Evolutionary conservation across 2,888 invertebrate species (phyloP).

Genomic region (Agelastica alni): DNA sequence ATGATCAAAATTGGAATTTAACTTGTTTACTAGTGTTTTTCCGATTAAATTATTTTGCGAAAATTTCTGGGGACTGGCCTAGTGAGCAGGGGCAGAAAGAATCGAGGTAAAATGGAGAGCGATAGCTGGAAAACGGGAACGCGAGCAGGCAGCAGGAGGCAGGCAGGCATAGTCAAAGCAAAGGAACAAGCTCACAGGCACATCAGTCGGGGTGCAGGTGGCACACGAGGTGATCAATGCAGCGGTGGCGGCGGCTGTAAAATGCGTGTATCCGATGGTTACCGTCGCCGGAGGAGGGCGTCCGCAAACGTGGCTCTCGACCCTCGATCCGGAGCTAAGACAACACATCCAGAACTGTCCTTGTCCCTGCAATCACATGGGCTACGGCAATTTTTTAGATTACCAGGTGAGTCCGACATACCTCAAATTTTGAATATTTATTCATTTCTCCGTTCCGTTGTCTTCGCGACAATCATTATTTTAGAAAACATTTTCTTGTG

Average conservation of each 20-base stretch:
- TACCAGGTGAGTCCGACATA: conserved; percentile 75
- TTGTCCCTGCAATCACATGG: conserved; percentile 92
- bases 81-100: not conserved
- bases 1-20: no score
- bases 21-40: no score
- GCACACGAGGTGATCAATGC: conserved; percentile 35
- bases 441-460: no score
- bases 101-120: conserved; percentile 3
- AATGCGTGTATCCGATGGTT: conserved; percentile 24
- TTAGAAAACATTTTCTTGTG: no score
- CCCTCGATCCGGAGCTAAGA: conserved; percentile 79
- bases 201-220: conserved; percentile 35
- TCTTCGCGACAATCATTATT: no score
- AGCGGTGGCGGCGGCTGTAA: conserved; percentile 23
- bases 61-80: conserved; percentile 1
- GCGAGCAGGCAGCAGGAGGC: conserved; percentile 3
- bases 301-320: conserved; percentile 24
- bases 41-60: no score
- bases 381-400: conserved; percentile 90
- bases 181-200: conserved; percentile 4
- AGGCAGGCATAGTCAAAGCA: not conserved
- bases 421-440: no score
- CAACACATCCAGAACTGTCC: conserved; percentile 88
- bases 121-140: conserved; percentile 8
- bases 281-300: conserved; percentile 23